Conservation (phyloP, 2,797 vertebrate species). For the Neomorphus geoffroyi region DNA sequence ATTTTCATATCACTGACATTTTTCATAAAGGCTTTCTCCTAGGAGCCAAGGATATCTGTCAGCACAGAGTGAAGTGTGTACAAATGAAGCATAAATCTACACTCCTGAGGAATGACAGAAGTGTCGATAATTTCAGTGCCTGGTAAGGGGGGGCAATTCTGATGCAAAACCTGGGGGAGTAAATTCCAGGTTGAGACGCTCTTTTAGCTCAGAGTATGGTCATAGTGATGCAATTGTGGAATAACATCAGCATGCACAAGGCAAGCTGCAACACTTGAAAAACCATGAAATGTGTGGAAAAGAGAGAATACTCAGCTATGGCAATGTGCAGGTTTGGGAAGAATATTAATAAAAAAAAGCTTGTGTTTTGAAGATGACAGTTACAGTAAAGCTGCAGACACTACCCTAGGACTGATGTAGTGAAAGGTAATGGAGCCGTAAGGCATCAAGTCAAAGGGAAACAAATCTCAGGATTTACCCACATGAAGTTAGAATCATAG, state of each 20-base stretch:
- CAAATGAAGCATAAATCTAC: conserved; percentile 10
- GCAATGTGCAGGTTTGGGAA: background rate
- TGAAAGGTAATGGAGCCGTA: background rate
- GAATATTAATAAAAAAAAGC: background rate
- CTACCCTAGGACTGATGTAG: background rate
- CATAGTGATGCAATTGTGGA: background rate
- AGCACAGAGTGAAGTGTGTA: conserved; percentile 16
- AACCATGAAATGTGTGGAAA: background rate
- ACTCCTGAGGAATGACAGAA: background rate
- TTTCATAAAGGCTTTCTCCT: conserved; percentile 35
- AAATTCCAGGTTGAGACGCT: background rate
- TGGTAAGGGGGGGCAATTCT: background rate
- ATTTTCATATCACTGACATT: conserved; percentile 57
- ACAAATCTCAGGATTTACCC: background rate
- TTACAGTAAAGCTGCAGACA: background rate
- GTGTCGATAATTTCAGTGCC: background rate
- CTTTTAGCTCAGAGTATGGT: background rate
- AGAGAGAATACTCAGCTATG: background rate
- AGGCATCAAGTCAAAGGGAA: background rate
- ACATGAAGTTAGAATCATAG: background rate
- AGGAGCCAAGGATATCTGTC: conserved; percentile 35
- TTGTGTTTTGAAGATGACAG: background rate
- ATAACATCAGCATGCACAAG: accelerated
- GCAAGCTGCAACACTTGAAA: background rate
- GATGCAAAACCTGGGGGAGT: conserved; percentile 30